Base-by-base conservation (phyloP, 2,888 invertebrate genomes). In the Crossocerus cetratus region DNA sequence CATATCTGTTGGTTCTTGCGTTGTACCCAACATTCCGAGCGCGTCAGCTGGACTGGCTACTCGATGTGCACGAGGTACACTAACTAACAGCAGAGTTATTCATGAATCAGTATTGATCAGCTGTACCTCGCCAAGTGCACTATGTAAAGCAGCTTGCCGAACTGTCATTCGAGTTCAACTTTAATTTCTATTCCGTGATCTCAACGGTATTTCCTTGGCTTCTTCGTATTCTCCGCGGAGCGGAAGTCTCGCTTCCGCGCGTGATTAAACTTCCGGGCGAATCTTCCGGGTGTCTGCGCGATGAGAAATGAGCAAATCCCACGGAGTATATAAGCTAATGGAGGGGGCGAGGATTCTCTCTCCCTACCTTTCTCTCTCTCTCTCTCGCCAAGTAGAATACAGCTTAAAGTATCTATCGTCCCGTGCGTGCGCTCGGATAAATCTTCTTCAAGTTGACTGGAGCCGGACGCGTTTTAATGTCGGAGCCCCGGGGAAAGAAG, bases 401-500 rank as follows among this genome's bases (percentile, higher is more conserved):
- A 63, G 49, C n/a, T 18, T 32, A 18, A 60, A 32, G 21, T 58
- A 42, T 44, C 63, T 54, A 32, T 64, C 54, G 61, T 43, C 72
- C 42, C 45, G 61, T 58, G 67, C 20, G 32, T 18, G 14, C 43
- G 43, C 16, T 53, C 22, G 62, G 63, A 23, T 74, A 64, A 58
- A 65, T 72, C 65, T 56, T 68, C 56, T 60, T 61, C 43, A 53
- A 21, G 32, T 69, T 54, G 66, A 75, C 58, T 64, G 56, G 20
- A 72, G 21, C 23, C 45, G 69, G 56, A 60, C 20, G 56, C 62
- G 44, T 59, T 72, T 75, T 65, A 69, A 65, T 44, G 59, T 64
- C 65, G 61, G 58, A 59, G 54, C 43, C 53, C 43, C 8, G 8
- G 32, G 45, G 61, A 65, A 65, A 68, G 56, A 62, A 32, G 64